Evolutionary conservation across 2,113 vertebrate genomes (phyloP), one percentile per base, ranked within the genome.

Genomic region (Caranx ignobilis): DNA sequence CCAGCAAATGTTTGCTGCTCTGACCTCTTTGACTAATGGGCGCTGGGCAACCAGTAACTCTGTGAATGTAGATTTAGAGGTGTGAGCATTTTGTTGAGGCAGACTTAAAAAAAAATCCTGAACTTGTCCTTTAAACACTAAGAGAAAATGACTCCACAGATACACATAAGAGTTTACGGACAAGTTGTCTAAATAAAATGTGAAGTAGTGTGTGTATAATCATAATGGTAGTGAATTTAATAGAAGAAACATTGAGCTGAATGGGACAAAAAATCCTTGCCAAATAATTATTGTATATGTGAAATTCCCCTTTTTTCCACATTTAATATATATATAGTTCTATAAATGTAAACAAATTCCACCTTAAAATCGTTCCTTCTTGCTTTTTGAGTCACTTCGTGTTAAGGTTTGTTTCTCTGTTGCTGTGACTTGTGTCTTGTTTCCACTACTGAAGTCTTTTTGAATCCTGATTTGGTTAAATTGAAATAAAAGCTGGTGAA

Each of bases 141-240:
- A 8, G 55, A 65, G 60, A 77, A 68, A 80, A 63, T 60, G 35
- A 62, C 48, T 73, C 45, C 1, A 52, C 34, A 57, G 62, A 64
- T 37, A 70, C 10, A 21, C 69, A 71, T 55, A 26, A 21, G 39
- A 4, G 67, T 93, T 91, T 85, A 86, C 64, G 5, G 15, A 43
- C 2, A 6, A 75, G 11, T 32, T 68, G 73, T 75, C 63, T 48
- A 7, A 79, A 60, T 76, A 45, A 87, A 87, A 88, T 89, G 85
- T 93, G 79, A 88, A 89, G 69, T 90, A 81, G 54, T 70, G 66
- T 56, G 83, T 87, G 62, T 70, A 60, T 71, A 0, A 69, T 64
- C 47, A 9, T 59, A 39, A 78, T 59, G 41, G 52, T 61, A 66
- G 61, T 45, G 59, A 57, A 56, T 50, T 66, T 62, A 62, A 43